phyloP scores from a whole-genome alignment of 2,888 invertebrate genomes.

The Chrysodeixis includens region DNA sequence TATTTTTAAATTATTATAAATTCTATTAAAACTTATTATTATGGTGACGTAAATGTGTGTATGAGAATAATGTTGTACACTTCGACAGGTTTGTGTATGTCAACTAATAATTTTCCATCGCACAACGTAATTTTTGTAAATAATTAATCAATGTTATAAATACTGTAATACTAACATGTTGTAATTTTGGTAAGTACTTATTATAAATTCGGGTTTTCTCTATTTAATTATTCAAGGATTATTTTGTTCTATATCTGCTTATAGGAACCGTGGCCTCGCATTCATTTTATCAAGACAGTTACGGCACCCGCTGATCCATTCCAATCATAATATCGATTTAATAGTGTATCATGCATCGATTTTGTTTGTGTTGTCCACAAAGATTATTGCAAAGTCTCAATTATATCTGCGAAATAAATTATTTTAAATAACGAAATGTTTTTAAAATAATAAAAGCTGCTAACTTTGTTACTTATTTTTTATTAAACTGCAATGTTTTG shows the following conservation, averaged over 20 bases:
- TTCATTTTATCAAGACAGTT: constrained; percentile 71
- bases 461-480: constrained; percentile 22
- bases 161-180: constrained; percentile 67
- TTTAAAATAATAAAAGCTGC: constrained; percentile 7
- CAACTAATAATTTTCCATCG: constrained; percentile 57
- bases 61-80: constrained; percentile 48
- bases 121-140: constrained; percentile 74
- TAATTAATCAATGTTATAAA: constrained; percentile 68
- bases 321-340: constrained; percentile 63
- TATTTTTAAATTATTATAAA: constrained; percentile 31
- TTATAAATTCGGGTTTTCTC: constrained; percentile 69
- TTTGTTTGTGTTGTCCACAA: constrained; percentile 65
- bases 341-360: constrained; percentile 39
- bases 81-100: constrained; percentile 30
- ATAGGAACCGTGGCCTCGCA: constrained; percentile 81
- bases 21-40: constrained; percentile 42
- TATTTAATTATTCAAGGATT: constrained; percentile 51
- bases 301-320: constrained; percentile 75
- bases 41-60: constrained; percentile 53
- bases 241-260: constrained; percentile 50
- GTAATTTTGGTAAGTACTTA: constrained; percentile 82
- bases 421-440: constrained; percentile 22
- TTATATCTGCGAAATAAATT: constrained; percentile 53
- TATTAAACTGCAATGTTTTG: constrained; percentile 43
- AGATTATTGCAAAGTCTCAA: constrained; percentile 61